Evolutionary conservation across 2,888 invertebrate genomes (phyloP).

Genomic region (Noctua fimbriata): DNA sequence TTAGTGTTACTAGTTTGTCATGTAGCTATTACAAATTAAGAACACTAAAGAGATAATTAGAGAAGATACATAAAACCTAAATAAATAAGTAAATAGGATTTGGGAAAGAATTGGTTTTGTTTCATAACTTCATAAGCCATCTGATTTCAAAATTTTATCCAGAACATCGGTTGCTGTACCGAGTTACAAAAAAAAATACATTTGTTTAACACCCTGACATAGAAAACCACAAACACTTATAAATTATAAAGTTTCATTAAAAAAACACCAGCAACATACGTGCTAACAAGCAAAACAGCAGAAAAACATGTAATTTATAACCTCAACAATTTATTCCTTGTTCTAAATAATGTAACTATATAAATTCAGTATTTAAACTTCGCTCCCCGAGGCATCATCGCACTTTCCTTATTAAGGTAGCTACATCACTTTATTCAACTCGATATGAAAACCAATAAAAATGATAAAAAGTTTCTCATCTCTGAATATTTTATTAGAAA

Average conservation of each 20-base stretch:
- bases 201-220: background rate
- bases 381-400: conserved; percentile 41
- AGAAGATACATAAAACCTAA: background rate
- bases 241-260: background rate
- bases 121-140: background rate
- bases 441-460: conserved; percentile 57
- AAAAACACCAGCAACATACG: conserved; percentile 5
- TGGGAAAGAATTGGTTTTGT: background rate
- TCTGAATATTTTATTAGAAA: conserved; percentile 43
- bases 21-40: background rate
- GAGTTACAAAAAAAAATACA: background rate
- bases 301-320: conserved; percentile 42
- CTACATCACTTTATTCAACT: conserved; percentile 38
- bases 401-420: conserved; percentile 41
- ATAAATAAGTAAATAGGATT: background rate
- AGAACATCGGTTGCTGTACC: background rate
- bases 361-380: conserved; percentile 56
- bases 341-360: conserved; percentile 57
- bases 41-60: background rate
- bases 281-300: conserved; percentile 51
- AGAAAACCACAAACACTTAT: background rate
- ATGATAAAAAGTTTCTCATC: conserved; percentile 49
- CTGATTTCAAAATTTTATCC: background rate
- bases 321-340: conserved; percentile 25
- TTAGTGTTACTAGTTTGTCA: background rate